Conservation (phyloP, 1,140 invertebrate genomes). For the Ericerus pela region DNA sequence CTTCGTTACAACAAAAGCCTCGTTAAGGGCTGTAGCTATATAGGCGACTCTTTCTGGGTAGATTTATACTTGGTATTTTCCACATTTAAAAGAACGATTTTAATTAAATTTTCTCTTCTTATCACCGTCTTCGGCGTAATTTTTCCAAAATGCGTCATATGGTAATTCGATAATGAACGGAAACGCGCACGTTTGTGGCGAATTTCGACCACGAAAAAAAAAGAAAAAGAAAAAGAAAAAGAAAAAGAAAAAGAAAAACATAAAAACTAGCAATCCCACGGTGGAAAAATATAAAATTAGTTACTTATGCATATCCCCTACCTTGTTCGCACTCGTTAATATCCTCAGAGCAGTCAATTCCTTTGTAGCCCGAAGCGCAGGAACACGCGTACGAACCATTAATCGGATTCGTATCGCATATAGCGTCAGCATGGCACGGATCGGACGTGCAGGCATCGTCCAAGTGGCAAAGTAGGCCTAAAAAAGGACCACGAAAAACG, state of each 20-base stretch:
- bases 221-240: no score
- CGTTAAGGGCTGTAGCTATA: neutral
- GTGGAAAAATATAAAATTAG: no score
- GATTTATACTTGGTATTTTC: slow-evolving; percentile 4
- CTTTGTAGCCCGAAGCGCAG: slow-evolving; percentile 80
- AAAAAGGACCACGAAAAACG: slow-evolving; percentile 24
- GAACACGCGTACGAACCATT: slow-evolving; percentile 87
- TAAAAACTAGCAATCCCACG: no score
- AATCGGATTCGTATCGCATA: slow-evolving; percentile 89
- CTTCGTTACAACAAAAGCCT: neutral
- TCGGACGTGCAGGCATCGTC: slow-evolving; percentile 94
- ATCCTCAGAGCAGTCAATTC: slow-evolving; percentile 79
- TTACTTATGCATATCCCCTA: no score
- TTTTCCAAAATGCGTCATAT: no score
- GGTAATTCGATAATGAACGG: no score
- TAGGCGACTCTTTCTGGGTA: no score
- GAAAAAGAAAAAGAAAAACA: no score
- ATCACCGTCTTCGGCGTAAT: no score
- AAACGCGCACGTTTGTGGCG: no score
- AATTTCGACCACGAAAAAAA: no score
- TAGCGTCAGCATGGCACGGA: slow-evolving; percentile 83
- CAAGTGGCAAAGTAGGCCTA: slow-evolving; percentile 80
- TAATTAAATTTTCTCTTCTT: no score
- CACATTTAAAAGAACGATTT: neutral
- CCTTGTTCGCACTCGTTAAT: slow-evolving; percentile 92